Evolutionary conservation across 2,113 vertebrate species (phyloP).

Genomic region (Gallinago paraguaiae): DNA sequence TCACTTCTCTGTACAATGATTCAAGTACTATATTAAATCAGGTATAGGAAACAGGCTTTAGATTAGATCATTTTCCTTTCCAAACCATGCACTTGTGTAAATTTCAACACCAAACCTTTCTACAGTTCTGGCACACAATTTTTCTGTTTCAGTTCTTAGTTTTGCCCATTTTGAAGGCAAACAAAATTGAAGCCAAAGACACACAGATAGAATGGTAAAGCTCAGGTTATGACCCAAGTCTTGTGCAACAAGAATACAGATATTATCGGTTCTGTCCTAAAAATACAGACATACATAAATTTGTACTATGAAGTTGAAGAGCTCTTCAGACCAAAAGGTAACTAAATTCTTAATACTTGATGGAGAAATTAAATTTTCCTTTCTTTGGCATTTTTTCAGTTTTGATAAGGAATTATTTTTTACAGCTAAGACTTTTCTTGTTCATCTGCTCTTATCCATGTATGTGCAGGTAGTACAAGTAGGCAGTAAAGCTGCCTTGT

Average conservation of each 20-base stretch:
- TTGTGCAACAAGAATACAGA: not conserved
- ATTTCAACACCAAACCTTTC: not conserved
- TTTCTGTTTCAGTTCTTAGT: not conserved
- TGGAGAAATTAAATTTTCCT: not conserved
- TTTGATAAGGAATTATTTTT: not conserved
- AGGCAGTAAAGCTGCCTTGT: not conserved
- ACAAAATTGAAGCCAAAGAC: not conserved
- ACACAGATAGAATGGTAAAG: not conserved
- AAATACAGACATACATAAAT: not conserved
- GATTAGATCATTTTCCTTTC: not conserved
- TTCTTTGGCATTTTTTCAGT: not conserved
- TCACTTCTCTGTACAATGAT: not conserved
- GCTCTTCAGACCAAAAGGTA: not conserved
- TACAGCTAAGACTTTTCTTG: not conserved
- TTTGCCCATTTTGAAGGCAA: not conserved
- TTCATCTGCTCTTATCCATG: not conserved
- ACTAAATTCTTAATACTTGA: not conserved
- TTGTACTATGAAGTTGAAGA: not conserved
- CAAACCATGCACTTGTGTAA: not conserved
- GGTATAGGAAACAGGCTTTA: not conserved
- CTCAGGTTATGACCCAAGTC: not conserved
- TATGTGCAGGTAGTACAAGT: not conserved
- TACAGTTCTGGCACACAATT: not conserved
- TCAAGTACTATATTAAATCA: not conserved
- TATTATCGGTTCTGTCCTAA: not conserved